Conservation (phyloP, 2,888 invertebrate species). For the Agrenia bidenticulata region DNA sequence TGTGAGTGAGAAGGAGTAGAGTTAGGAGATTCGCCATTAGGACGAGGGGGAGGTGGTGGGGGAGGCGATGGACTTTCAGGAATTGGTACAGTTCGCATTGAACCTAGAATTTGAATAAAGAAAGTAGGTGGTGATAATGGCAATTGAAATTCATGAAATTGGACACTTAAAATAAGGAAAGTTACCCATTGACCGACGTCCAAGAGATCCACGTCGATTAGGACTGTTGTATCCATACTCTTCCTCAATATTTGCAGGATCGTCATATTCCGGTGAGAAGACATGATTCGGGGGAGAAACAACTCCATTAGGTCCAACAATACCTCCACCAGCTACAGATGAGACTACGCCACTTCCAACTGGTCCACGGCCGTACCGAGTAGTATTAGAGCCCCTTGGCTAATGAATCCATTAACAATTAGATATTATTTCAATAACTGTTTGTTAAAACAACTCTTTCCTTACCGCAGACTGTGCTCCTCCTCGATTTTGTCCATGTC, state of each 20-base stretch:
- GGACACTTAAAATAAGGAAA: neutral
- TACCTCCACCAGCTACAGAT: slow-evolving; percentile 50
- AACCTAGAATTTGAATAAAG: slow-evolving; percentile 41
- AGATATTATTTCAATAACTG: neutral
- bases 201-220: slow-evolving; percentile 73
- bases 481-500: slow-evolving; percentile 77
- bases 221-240: slow-evolving; percentile 84
- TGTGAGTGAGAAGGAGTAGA: slow-evolving; percentile 64
- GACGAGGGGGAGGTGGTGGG: slow-evolving; percentile 72
- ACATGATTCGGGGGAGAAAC: slow-evolving; percentile 57
- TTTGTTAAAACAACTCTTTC: no score
- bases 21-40: slow-evolving; percentile 62
- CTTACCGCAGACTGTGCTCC: slow-evolving; percentile 84
- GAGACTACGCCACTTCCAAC: slow-evolving; percentile 59
- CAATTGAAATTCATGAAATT: no score
- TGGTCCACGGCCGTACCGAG: slow-evolving; percentile 72
- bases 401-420: slow-evolving; percentile 42
- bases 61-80: slow-evolving; percentile 60
- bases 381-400: slow-evolving; percentile 55
- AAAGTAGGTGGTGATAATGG: neutral
- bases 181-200: slow-evolving; percentile 54
- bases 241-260: slow-evolving; percentile 88
- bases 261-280: slow-evolving; percentile 80
- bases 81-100: slow-evolving; percentile 52
- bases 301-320: slow-evolving; percentile 51